phyloP scores from a whole-genome alignment of 2,797 vertebrate species.

The Epinephelus malabaricus region DNA sequence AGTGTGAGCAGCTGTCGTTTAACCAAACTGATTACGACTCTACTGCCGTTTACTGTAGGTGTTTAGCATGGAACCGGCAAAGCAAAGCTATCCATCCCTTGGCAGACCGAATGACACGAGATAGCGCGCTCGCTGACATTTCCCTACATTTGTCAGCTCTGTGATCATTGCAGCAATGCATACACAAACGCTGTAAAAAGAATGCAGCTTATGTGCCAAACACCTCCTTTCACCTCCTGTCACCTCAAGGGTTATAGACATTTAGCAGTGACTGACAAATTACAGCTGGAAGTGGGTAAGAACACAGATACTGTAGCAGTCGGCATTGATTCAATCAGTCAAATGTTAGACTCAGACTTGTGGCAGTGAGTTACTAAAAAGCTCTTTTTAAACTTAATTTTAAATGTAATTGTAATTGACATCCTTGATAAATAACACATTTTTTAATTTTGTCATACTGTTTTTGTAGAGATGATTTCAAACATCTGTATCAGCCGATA shows the following conservation, averaged over 20 bases:
- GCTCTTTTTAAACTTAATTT: neutral
- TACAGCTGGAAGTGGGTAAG: constrained; percentile 23
- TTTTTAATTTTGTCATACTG: neutral
- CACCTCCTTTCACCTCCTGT: constrained; percentile 20
- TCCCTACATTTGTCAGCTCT: constrained; percentile 51
- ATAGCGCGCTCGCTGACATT: constrained; percentile 55
- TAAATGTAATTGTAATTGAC: neutral
- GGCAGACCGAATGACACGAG: constrained; percentile 47
- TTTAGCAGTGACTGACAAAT: constrained; percentile 44
- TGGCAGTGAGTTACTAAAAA: neutral
- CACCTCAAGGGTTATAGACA: constrained; percentile 28
- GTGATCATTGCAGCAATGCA: constrained; percentile 54
- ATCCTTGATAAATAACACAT: neutral
- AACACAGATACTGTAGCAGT: constrained; percentile 12
- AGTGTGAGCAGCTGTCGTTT: constrained; percentile 72
- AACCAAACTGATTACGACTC: constrained; percentile 71
- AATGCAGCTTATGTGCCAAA: constrained; percentile 26
- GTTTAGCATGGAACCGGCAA: constrained; percentile 57
- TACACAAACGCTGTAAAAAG: constrained; percentile 20
- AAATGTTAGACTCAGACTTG: neutral
- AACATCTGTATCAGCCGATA: no score
- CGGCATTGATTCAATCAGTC: constrained; percentile 22
- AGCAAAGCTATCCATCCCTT: constrained; percentile 53
- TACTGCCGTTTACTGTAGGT: constrained; percentile 61
- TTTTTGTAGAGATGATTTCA: no score